A percentile compares a stretch with the other conserved stretches of the same genome.
Evolutionary conservation across 1,140 invertebrate genomes (phyloP).

Genomic region (Halictus rubicundus): DNA sequence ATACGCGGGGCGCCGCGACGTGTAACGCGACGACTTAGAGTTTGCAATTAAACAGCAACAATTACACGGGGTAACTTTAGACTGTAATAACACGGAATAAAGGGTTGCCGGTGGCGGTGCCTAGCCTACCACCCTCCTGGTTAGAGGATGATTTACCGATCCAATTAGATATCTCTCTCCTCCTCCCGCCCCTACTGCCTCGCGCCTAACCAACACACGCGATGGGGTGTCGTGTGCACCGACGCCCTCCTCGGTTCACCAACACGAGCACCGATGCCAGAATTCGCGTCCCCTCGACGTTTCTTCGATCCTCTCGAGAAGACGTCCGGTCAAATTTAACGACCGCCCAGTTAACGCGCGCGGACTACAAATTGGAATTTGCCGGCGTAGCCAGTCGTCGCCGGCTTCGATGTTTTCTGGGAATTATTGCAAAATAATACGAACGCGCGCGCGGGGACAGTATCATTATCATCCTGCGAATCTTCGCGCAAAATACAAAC

Average conservation of each 20-base stretch:
- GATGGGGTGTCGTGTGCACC: neutral
- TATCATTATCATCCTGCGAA: too few relatives aligned
- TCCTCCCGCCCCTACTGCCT: constrained; percentile 1
- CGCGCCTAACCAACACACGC: neutral
- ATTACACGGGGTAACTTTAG: constrained; percentile 82
- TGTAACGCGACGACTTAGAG: constrained; percentile 78
- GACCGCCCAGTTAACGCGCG: constrained; percentile 77
- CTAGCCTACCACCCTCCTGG: constrained; percentile 76
- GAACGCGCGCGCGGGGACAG: too few relatives aligned
- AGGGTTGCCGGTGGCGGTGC: constrained; percentile 77
- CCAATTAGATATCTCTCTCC: constrained; percentile 75
- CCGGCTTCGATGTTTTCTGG: constrained; percentile 2
- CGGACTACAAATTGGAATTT: constrained; percentile 44
- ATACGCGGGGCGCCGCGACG: constrained; percentile 63
- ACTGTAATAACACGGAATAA: constrained; percentile 81
- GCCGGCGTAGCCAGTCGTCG: constrained; percentile 18
- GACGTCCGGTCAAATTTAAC: constrained; percentile 81
- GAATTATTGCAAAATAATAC: too few relatives aligned
- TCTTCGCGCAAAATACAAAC: too few relatives aligned
- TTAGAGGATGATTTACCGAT: constrained; percentile 81
- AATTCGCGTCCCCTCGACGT: constrained; percentile 35
- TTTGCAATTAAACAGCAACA: constrained; percentile 82
- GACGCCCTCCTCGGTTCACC: neutral
- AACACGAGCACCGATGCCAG: constrained; percentile 54
- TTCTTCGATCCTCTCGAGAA: constrained; percentile 71